Base-by-base conservation (phyloP, 1,140 invertebrate genomes). In the Drosophila mayri region DNA sequence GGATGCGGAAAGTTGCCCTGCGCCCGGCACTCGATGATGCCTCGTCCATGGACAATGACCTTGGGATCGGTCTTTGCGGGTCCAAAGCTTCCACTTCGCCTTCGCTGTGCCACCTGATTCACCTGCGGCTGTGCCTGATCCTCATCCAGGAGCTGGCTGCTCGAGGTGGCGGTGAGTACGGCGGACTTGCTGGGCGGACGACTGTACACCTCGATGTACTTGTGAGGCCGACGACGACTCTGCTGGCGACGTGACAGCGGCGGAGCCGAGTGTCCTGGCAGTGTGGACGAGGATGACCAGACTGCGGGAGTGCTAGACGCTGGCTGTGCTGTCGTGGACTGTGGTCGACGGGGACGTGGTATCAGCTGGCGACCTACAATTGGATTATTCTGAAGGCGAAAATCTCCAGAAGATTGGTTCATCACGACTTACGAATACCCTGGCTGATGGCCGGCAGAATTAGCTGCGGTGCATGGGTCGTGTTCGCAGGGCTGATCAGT, bases 1-100 rank as follows among this genome's bases (percentile, higher is more conserved):
- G 97, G 97, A 93, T 98, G 97, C 0, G 97, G 96, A 92, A 97
- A 98, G 90, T 97, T 97, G 32, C 97, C 97, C 81, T 96, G 95
- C 91, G 98, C 97, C 22, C 97, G 93, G 85, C 97, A 98, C 73
- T 96, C 95, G 72, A 98, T 96, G 38, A 94, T 94, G 38, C 96
- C 96, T 54, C 93, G 28, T 5, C 76, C 93, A 71, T 91, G 93
- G 4, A 93, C 62, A 41, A 92, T 88, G n/a, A 92, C 92, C 77
- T 93, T 92, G 9, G 92, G 63, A 52, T 83, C 61, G 32, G 9
- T 40, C 20, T 40, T 76, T 16, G 28, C 4, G 6, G 52, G 38
- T 60, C 25, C 32, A 30, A 50, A 40, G 30, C 25, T 65, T 7
- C 52, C 68, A 18, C 44, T 68, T 43, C 60, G 76, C 8, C 79